These are phyloP conservation scores for Helogale parvula DNA, from an alignment of 2,113 vertebrate genomes.

Conservation along the genomic window DNA sequence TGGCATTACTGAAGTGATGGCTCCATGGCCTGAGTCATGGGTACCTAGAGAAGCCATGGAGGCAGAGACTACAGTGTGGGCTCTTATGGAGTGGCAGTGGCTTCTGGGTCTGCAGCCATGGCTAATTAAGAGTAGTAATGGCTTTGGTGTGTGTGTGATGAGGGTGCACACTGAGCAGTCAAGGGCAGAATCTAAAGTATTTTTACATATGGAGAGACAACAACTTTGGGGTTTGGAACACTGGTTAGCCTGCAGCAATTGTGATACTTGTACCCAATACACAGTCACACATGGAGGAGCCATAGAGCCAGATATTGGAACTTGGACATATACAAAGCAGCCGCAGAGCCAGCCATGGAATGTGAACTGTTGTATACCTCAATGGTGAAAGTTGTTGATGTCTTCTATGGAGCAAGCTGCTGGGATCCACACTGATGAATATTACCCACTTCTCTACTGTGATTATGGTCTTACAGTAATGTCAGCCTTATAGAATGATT, in stretches of 20 bases:
- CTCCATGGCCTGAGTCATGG: neutral
- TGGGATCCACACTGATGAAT: neutral
- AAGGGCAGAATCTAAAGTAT: neutral
- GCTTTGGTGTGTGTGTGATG: neutral
- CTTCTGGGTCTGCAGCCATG: too few relatives aligned
- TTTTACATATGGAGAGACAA: neutral
- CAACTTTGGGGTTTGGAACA: neutral
- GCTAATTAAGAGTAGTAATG: too few relatives aligned
- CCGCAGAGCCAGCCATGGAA: neutral
- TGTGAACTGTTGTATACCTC: neutral
- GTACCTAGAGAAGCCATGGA: neutral
- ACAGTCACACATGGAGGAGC: neutral
- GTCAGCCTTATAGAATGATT: neutral
- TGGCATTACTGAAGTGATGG: neutral
- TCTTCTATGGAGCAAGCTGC: neutral
- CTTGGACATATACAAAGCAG: too few relatives aligned
- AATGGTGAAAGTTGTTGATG: neutral
- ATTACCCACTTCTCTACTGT: neutral
- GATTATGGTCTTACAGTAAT: neutral
- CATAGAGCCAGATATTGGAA: neutral
- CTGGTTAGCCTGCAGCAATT: neutral
- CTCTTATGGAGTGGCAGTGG: neutral
- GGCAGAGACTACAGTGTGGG: neutral
- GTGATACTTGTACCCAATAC: neutral
- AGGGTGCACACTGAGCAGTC: neutral